Evolutionary conservation across 2,113 vertebrate genomes (phyloP).

Genomic region (Mus pahari): DNA sequence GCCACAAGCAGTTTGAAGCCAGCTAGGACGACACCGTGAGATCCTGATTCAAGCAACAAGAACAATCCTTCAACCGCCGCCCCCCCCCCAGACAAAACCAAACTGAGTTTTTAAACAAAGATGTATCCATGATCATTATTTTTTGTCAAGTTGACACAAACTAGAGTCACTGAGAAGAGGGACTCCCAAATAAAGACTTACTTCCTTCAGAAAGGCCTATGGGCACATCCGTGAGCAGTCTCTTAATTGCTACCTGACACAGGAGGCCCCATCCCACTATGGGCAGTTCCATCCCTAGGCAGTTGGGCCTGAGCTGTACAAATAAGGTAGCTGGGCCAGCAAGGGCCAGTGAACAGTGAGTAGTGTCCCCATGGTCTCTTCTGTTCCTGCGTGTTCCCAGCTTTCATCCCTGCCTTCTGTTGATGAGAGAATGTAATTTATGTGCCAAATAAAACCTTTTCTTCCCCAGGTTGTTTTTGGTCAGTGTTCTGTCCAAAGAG

Average conservation of each 20-base stretch:
- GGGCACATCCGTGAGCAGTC: not conserved
- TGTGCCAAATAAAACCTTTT: not conserved
- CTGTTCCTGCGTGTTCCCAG: not conserved
- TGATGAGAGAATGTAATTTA: not conserved
- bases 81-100: not conserved
- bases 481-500: not conserved
- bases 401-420: not conserved
- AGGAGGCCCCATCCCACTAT: not conserved
- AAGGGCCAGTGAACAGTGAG: not conserved
- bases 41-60: not conserved
- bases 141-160: not conserved
- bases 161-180: not conserved
- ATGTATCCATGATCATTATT: not conserved
- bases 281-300: not conserved
- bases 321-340: not conserved
- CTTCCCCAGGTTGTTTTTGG: not conserved
- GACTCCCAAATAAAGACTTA: not conserved
- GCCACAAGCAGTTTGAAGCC: not conserved
- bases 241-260: not conserved
- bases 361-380: not conserved
- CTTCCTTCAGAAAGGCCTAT: not conserved
- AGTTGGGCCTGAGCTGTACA: not conserved
- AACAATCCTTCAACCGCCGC: not conserved
- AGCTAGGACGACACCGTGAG: not conserved
- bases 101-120: not conserved